Conservation (phyloP, 2,888 invertebrate genomes). For the Xestia c-nigrum region DNA sequence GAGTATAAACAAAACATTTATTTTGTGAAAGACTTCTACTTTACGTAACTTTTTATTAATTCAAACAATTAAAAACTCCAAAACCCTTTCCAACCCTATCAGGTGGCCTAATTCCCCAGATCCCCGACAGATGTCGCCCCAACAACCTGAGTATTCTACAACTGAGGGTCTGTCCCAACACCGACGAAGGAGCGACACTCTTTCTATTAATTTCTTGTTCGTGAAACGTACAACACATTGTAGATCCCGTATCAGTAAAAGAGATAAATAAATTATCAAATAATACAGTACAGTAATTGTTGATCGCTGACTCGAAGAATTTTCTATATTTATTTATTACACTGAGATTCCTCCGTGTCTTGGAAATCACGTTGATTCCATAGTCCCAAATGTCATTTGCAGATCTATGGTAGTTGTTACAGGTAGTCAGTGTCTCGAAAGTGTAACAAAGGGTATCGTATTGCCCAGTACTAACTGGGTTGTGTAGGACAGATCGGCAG, state of each 20-base stretch:
- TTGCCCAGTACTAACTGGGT: background rate
- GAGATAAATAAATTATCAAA: background rate
- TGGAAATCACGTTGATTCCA: background rate
- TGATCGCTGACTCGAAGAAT: background rate
- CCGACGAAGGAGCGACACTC: background rate
- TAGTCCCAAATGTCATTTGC: background rate
- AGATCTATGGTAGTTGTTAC: background rate
- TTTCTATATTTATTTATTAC: background rate
- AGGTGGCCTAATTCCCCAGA: conserved; percentile 13
- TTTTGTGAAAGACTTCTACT: background rate
- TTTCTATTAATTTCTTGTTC: background rate
- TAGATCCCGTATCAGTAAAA: background rate
- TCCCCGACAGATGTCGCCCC: conserved; percentile 29
- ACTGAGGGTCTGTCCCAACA: background rate
- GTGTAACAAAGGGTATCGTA: background rate
- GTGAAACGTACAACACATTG: background rate
- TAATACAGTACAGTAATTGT: no score
- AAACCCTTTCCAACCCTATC: background rate
- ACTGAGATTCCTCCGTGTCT: background rate
- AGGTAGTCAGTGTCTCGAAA: background rate
- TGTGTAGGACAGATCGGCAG: background rate
- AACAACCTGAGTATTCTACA: background rate
- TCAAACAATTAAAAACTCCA: background rate
- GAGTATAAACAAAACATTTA: background rate
- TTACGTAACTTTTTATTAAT: background rate